These are phyloP conservation scores for Centrocercus urophasianus DNA, from an alignment of 2,113 vertebrate species.

Conservation along the genomic window DNA sequence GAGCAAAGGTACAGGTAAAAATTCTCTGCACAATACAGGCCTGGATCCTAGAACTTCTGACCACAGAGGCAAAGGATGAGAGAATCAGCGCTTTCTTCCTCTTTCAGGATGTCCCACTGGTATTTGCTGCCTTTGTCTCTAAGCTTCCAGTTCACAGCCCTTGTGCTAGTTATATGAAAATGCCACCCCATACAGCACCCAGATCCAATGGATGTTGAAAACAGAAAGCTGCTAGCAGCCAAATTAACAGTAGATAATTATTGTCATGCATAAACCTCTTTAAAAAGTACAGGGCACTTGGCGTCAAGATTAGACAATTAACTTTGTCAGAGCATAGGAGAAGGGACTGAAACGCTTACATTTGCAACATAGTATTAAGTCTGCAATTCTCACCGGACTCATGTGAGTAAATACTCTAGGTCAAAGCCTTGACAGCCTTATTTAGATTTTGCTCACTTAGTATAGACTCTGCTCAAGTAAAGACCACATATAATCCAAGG, in stretches of 20 bases:
- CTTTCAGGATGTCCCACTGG: neutral
- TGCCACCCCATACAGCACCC: constrained; percentile 43
- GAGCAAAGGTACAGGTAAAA: neutral
- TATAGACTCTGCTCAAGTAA: constrained; percentile 38
- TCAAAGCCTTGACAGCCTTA: constrained; percentile 63
- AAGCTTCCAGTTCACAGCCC: constrained; percentile 18
- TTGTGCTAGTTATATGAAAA: constrained; percentile 64
- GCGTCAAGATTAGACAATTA: constrained; percentile 78
- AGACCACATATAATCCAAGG: constrained; percentile 23
- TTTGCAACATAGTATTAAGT: constrained; percentile 38
- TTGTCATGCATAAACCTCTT: constrained; percentile 78
- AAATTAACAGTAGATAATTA: constrained; percentile 81
- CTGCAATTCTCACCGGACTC: constrained; percentile 9
- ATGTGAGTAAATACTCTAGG: constrained; percentile 63
- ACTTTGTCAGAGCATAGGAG: constrained; percentile 66
- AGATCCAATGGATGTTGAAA: constrained; percentile 72
- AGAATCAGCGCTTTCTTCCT: neutral
- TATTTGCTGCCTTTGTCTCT: constrained; percentile 11
- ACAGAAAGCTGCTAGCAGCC: constrained; percentile 73
- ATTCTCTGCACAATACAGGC: neutral
- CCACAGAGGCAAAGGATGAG: neutral
- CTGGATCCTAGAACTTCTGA: neutral
- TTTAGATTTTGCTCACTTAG: constrained; percentile 65
- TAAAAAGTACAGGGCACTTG: constrained; percentile 66
- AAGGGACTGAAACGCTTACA: constrained; percentile 26